A percentile compares a stretch with the other conserved stretches of the same genome.
phyloP scores from a whole-genome alignment of 2,888 invertebrate genomes.

The Oithona nana region DNA sequence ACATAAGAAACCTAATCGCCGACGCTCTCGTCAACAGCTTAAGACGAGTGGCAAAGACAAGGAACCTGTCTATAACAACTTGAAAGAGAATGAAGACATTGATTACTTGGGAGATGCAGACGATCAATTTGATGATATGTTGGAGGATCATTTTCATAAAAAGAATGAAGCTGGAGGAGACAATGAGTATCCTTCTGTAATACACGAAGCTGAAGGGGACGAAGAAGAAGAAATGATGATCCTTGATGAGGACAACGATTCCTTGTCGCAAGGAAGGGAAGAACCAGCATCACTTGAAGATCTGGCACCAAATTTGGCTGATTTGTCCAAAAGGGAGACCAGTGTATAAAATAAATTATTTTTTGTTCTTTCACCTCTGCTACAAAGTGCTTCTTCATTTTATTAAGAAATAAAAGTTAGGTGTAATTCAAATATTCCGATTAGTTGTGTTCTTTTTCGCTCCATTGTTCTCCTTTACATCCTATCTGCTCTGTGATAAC shows the following conservation, averaged over 20 bases:
- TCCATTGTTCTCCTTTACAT: too few species aligned
- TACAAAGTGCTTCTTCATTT: too few species aligned
- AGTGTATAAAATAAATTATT: constrained; percentile 1
- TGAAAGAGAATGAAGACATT: neutral
- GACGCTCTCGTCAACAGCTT: neutral
- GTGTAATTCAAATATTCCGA: too few species aligned
- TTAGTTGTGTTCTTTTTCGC: too few species aligned
- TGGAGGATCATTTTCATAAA: neutral
- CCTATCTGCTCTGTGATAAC: too few species aligned
- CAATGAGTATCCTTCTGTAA: neutral
- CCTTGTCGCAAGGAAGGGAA: neutral
- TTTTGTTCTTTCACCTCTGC: too few species aligned
- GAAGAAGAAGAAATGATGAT: neutral
- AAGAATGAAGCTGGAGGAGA: neutral
- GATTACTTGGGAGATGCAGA: neutral
- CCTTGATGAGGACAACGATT: neutral
- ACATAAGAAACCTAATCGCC: neutral
- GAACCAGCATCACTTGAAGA: neutral
- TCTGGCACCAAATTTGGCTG: neutral
- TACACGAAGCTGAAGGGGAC: neutral
- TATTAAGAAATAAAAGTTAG: too few species aligned
- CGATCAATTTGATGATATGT: neutral
- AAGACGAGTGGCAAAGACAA: neutral
- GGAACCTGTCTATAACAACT: neutral
- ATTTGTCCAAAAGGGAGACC: neutral